These are phyloP conservation scores for Psilopogon haemacephalus DNA, from an alignment of 2,113 vertebrate genomes.

Conservation along the genomic window DNA sequence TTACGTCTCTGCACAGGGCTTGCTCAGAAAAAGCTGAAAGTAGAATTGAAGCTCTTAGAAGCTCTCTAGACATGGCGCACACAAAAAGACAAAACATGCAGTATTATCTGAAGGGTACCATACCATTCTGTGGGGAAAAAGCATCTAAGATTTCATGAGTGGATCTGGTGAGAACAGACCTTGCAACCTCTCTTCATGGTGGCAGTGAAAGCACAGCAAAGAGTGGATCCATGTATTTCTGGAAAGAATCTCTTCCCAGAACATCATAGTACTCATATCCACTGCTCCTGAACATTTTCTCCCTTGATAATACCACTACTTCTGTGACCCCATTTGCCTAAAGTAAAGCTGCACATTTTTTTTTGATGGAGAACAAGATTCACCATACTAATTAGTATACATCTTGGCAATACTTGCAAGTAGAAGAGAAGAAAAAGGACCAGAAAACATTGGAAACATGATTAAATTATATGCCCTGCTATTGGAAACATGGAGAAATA, in stretches of 20 bases:
- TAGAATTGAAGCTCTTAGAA: slow-evolving; percentile 6
- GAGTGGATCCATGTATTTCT: background rate
- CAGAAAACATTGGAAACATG: background rate
- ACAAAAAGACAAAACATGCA: background rate
- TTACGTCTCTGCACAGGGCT: background rate
- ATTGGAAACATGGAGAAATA: background rate
- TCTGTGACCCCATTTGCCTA: background rate
- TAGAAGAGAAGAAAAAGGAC: background rate
- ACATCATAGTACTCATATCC: background rate
- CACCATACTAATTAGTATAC: background rate
- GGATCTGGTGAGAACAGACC: background rate
- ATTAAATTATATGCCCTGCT: background rate
- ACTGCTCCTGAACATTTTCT: background rate
- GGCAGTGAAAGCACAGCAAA: background rate
- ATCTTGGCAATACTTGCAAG: background rate
- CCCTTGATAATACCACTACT: background rate
- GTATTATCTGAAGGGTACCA: background rate
- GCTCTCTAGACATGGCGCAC: background rate
- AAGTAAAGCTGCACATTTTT: background rate
- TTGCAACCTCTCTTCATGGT: background rate
- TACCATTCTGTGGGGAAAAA: background rate
- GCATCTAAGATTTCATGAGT: background rate
- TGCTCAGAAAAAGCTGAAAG: background rate
- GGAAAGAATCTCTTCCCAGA: background rate
- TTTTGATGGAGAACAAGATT: background rate